Evolutionary conservation across 2,113 vertebrate species (phyloP).

Genomic region (Calidris pugnax): DNA sequence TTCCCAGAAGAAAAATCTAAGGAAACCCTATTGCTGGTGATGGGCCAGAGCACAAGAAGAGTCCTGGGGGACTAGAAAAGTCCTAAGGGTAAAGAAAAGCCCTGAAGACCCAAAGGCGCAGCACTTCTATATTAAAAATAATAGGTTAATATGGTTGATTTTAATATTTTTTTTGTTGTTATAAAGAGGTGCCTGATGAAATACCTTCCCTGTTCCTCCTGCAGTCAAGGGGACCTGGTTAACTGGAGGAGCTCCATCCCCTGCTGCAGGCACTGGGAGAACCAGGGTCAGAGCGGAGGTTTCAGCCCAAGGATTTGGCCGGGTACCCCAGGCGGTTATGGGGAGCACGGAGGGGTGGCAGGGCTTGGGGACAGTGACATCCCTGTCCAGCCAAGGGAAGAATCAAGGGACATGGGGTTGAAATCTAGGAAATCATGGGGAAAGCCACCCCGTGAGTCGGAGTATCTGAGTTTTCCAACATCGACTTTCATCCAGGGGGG

Average conservation of each 20-base stretch:
- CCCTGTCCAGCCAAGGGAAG: neutral
- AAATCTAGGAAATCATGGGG: neutral
- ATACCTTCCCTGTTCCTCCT: neutral
- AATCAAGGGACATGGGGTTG: fast-evolving
- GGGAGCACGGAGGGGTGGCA: no score
- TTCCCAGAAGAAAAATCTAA: neutral
- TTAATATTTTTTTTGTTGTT: neutral
- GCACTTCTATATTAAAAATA: neutral
- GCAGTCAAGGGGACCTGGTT: neutral
- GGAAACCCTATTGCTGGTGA: neutral
- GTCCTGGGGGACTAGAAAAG: neutral
- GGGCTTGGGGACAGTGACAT: neutral
- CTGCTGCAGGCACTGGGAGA: neutral
- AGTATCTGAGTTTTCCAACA: neutral
- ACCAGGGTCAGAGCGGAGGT: neutral
- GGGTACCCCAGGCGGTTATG: fast-evolving
- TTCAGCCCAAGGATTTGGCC: neutral
- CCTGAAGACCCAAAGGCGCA: neutral
- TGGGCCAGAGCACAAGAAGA: neutral
- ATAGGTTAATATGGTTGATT: neutral
- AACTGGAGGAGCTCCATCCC: neutral
- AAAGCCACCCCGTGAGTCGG: neutral
- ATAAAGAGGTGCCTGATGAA: neutral
- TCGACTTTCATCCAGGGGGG: neutral
- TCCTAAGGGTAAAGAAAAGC: neutral